These are phyloP conservation scores for Poeciliopsis turneri DNA, from an alignment of 2,797 vertebrate genomes.

Conservation along the genomic window DNA sequence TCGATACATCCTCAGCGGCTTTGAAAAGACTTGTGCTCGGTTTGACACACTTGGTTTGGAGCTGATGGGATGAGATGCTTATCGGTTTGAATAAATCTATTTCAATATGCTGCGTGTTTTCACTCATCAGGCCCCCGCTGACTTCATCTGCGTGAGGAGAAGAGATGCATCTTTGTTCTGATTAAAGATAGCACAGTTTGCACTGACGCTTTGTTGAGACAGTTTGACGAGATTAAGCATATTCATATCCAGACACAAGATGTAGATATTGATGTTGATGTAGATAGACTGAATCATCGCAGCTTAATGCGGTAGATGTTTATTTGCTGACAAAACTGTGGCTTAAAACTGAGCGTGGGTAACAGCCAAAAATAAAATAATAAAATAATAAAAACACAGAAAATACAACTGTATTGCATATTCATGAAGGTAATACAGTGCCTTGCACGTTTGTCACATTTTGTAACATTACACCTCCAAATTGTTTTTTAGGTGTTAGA, in stretches of 20 bases:
- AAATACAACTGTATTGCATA: neutral
- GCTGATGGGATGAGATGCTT: conserved; percentile 67
- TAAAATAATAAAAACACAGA: neutral
- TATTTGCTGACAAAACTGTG: neutral
- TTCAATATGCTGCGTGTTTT: conserved; percentile 67
- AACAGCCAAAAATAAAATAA: neutral
- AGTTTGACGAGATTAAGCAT: conserved; percentile 22
- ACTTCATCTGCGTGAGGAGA: conserved; percentile 61
- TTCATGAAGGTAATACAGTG: neutral
- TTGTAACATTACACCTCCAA: neutral
- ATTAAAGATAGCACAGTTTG: conserved; percentile 71
- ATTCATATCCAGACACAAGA: conserved; percentile 4
- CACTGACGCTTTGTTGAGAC: conserved; percentile 61
- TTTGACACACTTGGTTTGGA: conserved; percentile 61
- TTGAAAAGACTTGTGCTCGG: conserved; percentile 67
- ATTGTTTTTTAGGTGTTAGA: neutral
- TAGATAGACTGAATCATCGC: neutral
- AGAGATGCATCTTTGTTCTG: conserved; percentile 63
- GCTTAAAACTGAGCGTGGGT: neutral
- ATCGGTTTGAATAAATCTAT: conserved; percentile 77
- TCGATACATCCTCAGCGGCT: conserved; percentile 76
- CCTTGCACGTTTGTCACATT: neutral
- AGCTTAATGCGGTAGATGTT: neutral
- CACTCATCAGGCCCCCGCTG: conserved; percentile 59
- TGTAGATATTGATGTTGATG: neutral